These are phyloP conservation scores for Microctenopoma steveboyesi DNA, from an alignment of 2,797 vertebrate genomes.

Conservation along the genomic window DNA sequence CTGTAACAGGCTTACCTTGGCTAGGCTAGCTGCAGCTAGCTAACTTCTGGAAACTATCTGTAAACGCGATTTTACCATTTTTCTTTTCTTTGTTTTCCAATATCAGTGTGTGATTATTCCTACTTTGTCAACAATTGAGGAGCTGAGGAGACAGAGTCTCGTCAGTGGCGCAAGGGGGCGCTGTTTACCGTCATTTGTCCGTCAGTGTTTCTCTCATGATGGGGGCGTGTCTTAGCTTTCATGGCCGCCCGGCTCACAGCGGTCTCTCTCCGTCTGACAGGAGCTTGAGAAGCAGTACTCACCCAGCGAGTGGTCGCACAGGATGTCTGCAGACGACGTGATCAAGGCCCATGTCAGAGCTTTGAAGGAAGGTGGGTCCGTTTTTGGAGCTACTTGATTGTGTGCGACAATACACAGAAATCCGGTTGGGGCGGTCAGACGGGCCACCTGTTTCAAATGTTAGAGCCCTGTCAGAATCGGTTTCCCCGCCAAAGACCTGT, in stretches of 20 bases:
- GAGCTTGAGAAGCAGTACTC: slow-evolving; percentile 88
- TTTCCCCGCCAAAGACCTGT: background rate
- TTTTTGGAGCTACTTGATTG: background rate
- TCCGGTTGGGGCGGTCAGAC: background rate
- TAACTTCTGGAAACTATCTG: background rate
- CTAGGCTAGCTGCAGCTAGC: background rate
- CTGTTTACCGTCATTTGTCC: slow-evolving; percentile 15
- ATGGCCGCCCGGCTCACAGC: slow-evolving; percentile 45
- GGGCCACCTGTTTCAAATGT: slow-evolving; percentile 9
- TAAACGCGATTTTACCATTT: background rate
- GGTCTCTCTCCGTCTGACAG: slow-evolving; percentile 67
- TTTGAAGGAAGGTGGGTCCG: slow-evolving; percentile 83
- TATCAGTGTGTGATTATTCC: background rate
- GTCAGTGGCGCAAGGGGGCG: slow-evolving; percentile 28
- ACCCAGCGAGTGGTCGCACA: slow-evolving; percentile 89
- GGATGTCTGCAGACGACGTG: slow-evolving; percentile 85
- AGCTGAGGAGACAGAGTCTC: too few species aligned
- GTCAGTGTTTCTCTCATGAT: background rate
- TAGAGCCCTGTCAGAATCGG: background rate
- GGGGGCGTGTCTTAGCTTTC: background rate
- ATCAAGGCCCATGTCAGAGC: slow-evolving; percentile 81
- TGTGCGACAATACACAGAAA: background rate
- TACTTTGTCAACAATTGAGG: too few species aligned
- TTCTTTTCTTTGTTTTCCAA: background rate
- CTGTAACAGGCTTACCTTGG: too few species aligned